phyloP scores from a whole-genome alignment of 2,113 vertebrate species.

The Pteruthius melanotis region DNA sequence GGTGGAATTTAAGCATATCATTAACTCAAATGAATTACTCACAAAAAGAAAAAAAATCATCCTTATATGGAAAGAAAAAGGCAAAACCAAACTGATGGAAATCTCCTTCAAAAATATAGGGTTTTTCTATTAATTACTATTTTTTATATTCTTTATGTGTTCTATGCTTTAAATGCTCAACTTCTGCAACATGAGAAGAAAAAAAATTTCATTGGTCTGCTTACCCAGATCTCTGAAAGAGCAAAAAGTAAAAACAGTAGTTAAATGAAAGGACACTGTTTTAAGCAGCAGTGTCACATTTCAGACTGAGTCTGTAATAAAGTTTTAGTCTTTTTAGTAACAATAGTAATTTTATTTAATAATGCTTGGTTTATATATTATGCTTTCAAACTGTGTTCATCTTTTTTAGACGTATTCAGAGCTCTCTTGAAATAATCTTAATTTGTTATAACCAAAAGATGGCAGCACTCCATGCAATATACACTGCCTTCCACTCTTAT shows the following conservation, averaged over 20 bases:
- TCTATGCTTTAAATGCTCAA: not conserved
- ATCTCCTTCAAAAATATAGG: not conserved
- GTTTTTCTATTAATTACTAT: not conserved
- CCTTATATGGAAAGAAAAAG: not conserved
- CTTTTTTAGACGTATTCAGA: not conserved
- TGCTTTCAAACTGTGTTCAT: not conserved
- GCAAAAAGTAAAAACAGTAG: not conserved
- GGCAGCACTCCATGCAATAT: slow-evolving; percentile 36
- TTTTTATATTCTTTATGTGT: not conserved
- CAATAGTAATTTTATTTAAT: not conserved
- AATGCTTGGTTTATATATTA: not conserved
- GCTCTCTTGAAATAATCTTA: not conserved
- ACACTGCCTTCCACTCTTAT: not conserved
- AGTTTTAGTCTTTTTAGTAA: not conserved
- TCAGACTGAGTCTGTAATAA: not conserved
- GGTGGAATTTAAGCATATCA: not conserved
- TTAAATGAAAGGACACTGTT: slow-evolving; percentile 8
- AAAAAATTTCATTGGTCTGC: slow-evolving; percentile 24
- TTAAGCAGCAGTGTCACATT: not conserved
- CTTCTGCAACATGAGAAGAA: not conserved
- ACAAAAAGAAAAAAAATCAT: not conserved
- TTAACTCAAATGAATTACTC: not conserved
- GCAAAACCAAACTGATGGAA: not conserved
- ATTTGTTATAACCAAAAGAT: slow-evolving; percentile 58
- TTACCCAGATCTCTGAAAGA: not conserved